Percentiles rank a stretch among this genome's conserved stretches.
Conservation (phyloP, 2,797 vertebrate genomes). For the Tragopan temminckii region DNA sequence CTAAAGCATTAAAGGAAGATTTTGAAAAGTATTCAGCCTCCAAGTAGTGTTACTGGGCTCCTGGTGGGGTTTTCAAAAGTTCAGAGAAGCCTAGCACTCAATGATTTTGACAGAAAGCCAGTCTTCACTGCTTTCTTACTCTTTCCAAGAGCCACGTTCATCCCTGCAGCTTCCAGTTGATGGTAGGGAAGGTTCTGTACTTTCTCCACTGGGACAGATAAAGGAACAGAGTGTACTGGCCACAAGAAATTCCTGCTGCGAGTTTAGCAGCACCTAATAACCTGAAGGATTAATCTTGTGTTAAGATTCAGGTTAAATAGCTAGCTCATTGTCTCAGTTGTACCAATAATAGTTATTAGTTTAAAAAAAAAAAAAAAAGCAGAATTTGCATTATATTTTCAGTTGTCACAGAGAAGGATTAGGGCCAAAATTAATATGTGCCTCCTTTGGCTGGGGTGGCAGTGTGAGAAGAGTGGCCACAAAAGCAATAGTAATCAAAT, state of each 20-base stretch:
- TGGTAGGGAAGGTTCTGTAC: neutral
- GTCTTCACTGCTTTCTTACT: neutral
- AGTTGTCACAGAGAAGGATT: neutral
- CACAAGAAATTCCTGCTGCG: neutral
- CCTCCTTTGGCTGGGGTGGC: neutral
- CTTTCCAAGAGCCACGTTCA: neutral
- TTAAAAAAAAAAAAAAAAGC: neutral
- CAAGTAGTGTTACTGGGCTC: neutral
- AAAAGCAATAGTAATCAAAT: neutral
- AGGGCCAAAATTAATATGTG: accelerated
- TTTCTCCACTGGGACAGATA: neutral
- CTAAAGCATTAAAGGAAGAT: neutral
- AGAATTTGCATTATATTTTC: neutral
- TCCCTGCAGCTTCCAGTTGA: neutral
- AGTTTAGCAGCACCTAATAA: neutral
- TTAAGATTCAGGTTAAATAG: neutral
- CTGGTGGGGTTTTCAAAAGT: neutral
- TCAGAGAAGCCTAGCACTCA: neutral
- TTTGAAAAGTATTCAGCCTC: constrained; percentile 10
- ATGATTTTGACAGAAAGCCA: neutral
- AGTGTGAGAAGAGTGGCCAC: neutral
- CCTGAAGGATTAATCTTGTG: neutral
- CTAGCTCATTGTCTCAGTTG: neutral
- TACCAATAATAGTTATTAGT: neutral
- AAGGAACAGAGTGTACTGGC: neutral